Percentiles rank a stretch among this genome's conserved stretches.
These are phyloP conservation scores for Diacarnus erythraeanus DNA, from an alignment of 37 sponge, comb jelly and placozoan genomes.

Conservation along the genomic window DNA sequence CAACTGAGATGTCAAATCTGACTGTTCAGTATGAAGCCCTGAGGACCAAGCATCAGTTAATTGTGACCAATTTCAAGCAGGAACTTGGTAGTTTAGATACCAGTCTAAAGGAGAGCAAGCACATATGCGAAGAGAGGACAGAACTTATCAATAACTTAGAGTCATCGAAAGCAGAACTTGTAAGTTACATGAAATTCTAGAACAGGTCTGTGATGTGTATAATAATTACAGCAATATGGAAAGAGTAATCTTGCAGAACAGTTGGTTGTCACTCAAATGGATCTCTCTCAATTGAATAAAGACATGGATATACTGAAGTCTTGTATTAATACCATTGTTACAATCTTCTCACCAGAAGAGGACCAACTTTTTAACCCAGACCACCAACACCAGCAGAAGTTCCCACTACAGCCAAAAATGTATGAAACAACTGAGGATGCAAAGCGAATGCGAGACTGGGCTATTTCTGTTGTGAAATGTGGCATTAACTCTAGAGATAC, in stretches of 20 bases:
- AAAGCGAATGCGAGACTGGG: conserved; percentile 47
- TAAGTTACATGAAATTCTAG: not conserved
- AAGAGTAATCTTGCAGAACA: not conserved
- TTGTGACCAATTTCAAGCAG: conserved; percentile 8
- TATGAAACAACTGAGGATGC: conserved; percentile 43
- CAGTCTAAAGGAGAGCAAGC: conserved; percentile 15
- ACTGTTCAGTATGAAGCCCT: conserved; percentile 34
- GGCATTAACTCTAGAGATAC: conserved; percentile 34
- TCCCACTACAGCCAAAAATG: conserved; percentile 32
- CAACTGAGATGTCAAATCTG: conserved; percentile 7
- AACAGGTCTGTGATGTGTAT: not conserved
- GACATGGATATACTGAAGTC: conserved; percentile 7
- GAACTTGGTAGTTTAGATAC: not conserved
- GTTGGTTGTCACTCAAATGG: not conserved
- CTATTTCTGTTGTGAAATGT: conserved; percentile 30
- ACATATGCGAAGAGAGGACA: not conserved
- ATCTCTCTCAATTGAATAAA: not conserved
- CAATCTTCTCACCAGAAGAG: not conserved
- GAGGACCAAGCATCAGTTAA: conserved; percentile 19
- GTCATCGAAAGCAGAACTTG: conserved; percentile 18
- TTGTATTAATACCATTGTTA: conserved; percentile 6
- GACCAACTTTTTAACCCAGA: not conserved
- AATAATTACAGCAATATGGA: conserved; percentile 7
- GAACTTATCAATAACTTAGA: conserved; percentile 29
- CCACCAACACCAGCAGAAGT: conserved; percentile 9